Percentiles rank a stretch among this genome's conserved stretches.
Conservation (phyloP, 2,113 vertebrate species). For the Polypterus bichir region DNA sequence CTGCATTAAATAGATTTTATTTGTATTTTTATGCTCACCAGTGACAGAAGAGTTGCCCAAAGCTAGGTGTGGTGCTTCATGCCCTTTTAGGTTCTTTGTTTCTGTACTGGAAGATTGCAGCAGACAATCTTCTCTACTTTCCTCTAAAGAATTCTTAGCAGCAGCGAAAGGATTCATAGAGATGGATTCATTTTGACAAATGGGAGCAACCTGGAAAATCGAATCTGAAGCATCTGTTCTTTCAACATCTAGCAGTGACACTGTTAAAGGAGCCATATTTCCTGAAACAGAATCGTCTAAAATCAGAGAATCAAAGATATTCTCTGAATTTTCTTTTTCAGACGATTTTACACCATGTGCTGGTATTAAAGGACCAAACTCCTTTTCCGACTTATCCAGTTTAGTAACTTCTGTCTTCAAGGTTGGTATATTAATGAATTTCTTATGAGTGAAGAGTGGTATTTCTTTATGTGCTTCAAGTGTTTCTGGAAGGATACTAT, state of each 20-base stretch:
- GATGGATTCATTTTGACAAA: neutral
- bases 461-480: conserved; percentile 5
- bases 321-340: conserved; percentile 16
- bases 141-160: too few relatives aligned
- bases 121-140: too few relatives aligned
- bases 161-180: neutral
- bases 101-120: too few relatives aligned
- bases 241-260: conserved; percentile 35
- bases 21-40: too few relatives aligned
- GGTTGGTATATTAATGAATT: conserved; percentile 8
- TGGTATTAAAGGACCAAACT: conserved; percentile 5
- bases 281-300: conserved; percentile 22
- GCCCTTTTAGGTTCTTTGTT: too few relatives aligned
- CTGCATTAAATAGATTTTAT: too few relatives aligned
- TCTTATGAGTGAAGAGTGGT: conserved; percentile 15
- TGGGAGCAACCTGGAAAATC: conserved; percentile 10
- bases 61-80: too few relatives aligned
- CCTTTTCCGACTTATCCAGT: conserved; percentile 16
- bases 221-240: conserved; percentile 12
- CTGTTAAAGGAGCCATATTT: conserved; percentile 31
- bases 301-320: conserved; percentile 7
- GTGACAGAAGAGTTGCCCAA: too few relatives aligned
- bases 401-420: conserved; percentile 1
- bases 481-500: conserved; percentile 13
- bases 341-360: conserved; percentile 7